Conservation (phyloP, 1,140 invertebrate species). For the Diachasmimorpha longicaudata region DNA sequence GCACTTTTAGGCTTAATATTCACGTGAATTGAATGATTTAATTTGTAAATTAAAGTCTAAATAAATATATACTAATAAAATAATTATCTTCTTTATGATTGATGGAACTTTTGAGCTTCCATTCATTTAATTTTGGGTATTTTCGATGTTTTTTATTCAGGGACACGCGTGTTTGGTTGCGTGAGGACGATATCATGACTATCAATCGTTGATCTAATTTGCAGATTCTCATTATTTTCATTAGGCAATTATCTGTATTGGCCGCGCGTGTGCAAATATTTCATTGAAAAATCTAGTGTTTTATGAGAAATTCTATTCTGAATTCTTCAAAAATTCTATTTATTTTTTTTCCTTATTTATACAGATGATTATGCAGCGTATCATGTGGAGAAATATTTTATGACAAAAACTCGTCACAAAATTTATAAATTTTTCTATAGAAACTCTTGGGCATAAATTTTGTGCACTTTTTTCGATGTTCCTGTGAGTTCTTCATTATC, state of each 20-base stretch:
- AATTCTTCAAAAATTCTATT: too few relatives aligned
- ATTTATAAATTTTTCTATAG: too few relatives aligned
- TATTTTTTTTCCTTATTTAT: too few relatives aligned
- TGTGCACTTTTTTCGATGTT: too few relatives aligned
- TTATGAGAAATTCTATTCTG: too few relatives aligned
- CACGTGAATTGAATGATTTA: background rate
- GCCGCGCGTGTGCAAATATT: background rate
- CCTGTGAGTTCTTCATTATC: too few relatives aligned
- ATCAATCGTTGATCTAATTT: constrained; percentile 20
- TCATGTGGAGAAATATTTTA: too few relatives aligned
- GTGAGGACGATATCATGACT: constrained; percentile 25
- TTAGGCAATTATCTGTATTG: constrained; percentile 9
- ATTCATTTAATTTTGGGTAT: background rate
- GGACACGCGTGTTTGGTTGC: background rate
- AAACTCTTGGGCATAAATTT: too few relatives aligned
- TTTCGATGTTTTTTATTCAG: constrained; percentile 18
- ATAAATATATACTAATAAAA: constrained; percentile 18
- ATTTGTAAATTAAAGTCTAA: background rate
- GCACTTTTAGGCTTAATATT: background rate
- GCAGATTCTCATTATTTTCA: constrained; percentile 4
- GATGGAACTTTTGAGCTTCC: background rate
- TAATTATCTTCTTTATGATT: background rate
- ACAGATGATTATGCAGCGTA: too few relatives aligned
- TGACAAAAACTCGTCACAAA: too few relatives aligned
- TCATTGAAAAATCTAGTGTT: too few relatives aligned